phyloP scores from a whole-genome alignment of 2,797 vertebrate genomes.

The Pseudomugil tenellus region DNA sequence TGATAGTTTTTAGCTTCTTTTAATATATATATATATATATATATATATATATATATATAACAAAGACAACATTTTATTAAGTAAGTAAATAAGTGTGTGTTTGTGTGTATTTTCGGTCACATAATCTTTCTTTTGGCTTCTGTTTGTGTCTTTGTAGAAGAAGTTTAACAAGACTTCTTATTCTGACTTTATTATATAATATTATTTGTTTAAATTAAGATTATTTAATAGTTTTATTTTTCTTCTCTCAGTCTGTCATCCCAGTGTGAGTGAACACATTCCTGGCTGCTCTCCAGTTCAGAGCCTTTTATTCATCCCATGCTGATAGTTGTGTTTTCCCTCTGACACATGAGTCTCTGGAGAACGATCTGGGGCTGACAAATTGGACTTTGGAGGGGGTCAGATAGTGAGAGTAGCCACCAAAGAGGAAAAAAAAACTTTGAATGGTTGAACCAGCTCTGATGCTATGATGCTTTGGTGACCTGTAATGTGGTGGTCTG shows the following conservation, averaged over 20 bases:
- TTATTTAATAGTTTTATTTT: neutral
- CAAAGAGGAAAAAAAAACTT: too few relatives aligned
- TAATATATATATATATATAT: conserved; percentile 19
- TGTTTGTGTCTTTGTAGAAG: conserved; percentile 16
- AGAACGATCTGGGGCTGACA: neutral
- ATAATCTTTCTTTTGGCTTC: conserved; percentile 10
- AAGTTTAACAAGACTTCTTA: conserved; percentile 1
- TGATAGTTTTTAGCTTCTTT: conserved; percentile 2
- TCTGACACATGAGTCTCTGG: conserved; percentile 50
- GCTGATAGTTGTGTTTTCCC: conserved; percentile 68
- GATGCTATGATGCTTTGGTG: conserved; percentile 10
- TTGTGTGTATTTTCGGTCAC: neutral
- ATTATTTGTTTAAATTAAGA: neutral
- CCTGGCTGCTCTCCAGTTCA: conserved; percentile 36
- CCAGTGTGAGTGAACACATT: conserved; percentile 51
- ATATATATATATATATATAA: neutral
- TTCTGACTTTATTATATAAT: neutral
- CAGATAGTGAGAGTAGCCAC: neutral
- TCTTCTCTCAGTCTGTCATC: conserved; percentile 16
- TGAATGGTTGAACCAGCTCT: conserved; percentile 8
- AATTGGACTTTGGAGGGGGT: neutral
- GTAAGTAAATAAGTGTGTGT: neutral
- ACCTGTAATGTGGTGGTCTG: conserved; percentile 38
- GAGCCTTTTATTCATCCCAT: conserved; percentile 24
- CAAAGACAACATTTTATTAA: neutral